Evolutionary conservation across 1,140 invertebrate genomes (phyloP), one percentile per base, ranked within the genome.

Genomic region (Drosophila saltans): DNA sequence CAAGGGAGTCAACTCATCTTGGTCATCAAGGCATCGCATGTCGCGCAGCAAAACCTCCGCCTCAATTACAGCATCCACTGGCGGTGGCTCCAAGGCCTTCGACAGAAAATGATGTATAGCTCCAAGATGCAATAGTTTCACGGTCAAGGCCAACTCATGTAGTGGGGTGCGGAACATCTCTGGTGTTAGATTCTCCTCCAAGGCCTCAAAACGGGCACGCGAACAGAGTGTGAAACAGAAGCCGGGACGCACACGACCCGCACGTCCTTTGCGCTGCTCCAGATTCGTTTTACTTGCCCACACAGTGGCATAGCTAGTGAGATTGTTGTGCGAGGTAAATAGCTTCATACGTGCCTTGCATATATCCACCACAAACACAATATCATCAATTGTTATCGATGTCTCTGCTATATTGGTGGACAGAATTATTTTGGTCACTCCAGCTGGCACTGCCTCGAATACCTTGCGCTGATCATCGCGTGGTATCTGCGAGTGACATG

Each of bases 141-240:
- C 96, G 69, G 95, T 96, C 11, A 98, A 93, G 0, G 96, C 96
- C 45, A 98, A 93, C 91, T 99, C 98, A 90, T 99, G 98, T 3
- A 99, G 93, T 0, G 98, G 98, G 2, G 98, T 99, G 60, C 98
- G 94, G 93, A 99, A 98, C 94, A 99, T 99, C 93, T 99, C 98
- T 0, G 98, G 97, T 0, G 97, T 98, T 89, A 97, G 96, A 81
- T 98, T 97, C 79, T 98, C 96, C 8, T 99, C 98, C 57, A 99
- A 93, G 63, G 94, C 95, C 0, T 95, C 93, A 83, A 93, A 97
- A 21, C 97, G 93, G 0, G 96, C 95, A 65, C 93, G 93, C 0
- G 97, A 97, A 84, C 96, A 98, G 6, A 99, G 93, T 81, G 98
- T 97, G 83, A 97, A 99, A 91, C 97, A 98, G 72, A 96, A 96